phyloP scores from a whole-genome alignment of 2,888 invertebrate genomes.

The Teleogryllus oceanicus region DNA sequence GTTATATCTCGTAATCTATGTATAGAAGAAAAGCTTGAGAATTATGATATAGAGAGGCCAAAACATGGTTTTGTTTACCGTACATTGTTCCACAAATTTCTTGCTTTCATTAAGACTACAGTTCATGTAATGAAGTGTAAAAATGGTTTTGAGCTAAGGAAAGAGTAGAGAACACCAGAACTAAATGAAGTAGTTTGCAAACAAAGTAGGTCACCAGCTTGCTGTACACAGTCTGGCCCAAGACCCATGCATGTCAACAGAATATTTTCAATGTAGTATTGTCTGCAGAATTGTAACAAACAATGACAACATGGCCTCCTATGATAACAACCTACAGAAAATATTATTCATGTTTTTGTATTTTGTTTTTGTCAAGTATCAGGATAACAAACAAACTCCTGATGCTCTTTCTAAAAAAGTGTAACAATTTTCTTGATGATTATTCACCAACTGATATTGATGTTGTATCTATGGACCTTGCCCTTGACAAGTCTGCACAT shows the following conservation, averaged over 20 bases:
- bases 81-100: conserved; percentile 10
- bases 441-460: conserved; percentile 22
- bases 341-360: conserved; percentile 34
- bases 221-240: neutral
- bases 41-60: conserved; percentile 18
- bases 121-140: conserved; percentile 7
- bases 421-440: conserved; percentile 33
- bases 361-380: conserved; percentile 34
- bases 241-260: conserved; percentile 18
- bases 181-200: neutral
- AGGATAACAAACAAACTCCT: conserved; percentile 37
- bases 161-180: conserved; percentile 18
- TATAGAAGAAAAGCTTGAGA: conserved; percentile 18
- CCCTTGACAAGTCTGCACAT: neutral
- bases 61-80: conserved; percentile 9
- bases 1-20: conserved; percentile 18
- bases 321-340: conserved; percentile 36
- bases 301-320: conserved; percentile 36
- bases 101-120: conserved; percentile 18
- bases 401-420: conserved; percentile 33
- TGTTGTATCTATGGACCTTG: neutral
- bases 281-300: conserved; percentile 38
- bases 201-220: neutral
- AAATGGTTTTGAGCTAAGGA: conserved; percentile 6
- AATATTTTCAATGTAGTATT: conserved; percentile 33